phyloP scores from a whole-genome alignment of 37 sponge, comb jelly and placozoan genomes.

The Halisarca cf. caerulea region DNA sequence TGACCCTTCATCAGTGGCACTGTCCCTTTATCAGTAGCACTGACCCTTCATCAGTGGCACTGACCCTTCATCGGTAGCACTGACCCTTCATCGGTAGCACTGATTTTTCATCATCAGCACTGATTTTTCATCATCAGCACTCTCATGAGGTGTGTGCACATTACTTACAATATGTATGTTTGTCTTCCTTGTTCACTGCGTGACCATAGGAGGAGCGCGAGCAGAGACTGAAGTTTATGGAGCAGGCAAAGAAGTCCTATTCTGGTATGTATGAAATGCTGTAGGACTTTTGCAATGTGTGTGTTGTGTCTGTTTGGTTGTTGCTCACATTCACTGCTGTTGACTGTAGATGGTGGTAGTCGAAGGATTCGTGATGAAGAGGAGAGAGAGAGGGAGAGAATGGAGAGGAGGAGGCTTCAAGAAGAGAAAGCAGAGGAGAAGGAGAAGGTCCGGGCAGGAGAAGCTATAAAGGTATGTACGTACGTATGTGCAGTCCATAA shows the following conservation, averaged over 20 bases:
- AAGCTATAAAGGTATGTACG: slow-evolving; percentile 76
- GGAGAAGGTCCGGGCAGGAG: slow-evolving; percentile 79
- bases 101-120: no score
- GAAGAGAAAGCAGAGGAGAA: slow-evolving; percentile 61
- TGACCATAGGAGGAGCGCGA: slow-evolving; percentile 50
- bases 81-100: no score
- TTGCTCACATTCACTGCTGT: background rate
- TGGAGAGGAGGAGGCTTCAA: slow-evolving; percentile 40
- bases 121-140: no score
- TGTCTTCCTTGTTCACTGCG: no score
- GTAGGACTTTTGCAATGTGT: background rate
- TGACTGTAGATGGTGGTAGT: background rate
- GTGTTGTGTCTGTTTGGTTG: background rate
- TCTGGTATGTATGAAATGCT: background rate
- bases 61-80: no score
- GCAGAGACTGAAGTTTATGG: slow-evolving; percentile 48
- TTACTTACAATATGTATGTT: no score
- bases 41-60: no score
- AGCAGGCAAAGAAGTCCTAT: slow-evolving; percentile 20
- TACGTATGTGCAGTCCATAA: background rate
- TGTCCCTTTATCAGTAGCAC: no score
- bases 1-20: no score
- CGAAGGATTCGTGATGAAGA: background rate
- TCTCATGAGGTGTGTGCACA: no score
- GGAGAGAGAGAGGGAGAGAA: slow-evolving; percentile 32